phyloP scores from a whole-genome alignment of 2,888 invertebrate species.

The Metallyticus violacea region DNA sequence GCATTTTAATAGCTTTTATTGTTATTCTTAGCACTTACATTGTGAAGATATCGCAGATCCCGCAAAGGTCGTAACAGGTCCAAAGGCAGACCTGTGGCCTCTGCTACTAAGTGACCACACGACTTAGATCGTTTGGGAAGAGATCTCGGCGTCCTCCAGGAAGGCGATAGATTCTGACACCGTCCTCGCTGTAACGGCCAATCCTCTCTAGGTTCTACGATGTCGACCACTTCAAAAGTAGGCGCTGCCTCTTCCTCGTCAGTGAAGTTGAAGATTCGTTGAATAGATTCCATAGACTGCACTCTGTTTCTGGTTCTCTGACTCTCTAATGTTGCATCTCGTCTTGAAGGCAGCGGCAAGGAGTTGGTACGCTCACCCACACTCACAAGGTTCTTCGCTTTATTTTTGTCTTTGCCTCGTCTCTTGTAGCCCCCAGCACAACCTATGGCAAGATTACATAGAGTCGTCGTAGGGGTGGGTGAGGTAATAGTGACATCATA shows the following conservation, averaged over 20 bases:
- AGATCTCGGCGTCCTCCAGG: not conserved
- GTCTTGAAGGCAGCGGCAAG: not conserved
- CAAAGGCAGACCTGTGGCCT: not conserved
- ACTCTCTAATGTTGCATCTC: not conserved
- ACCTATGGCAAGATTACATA: not conserved
- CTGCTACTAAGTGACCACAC: not conserved
- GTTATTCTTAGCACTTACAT: not conserved
- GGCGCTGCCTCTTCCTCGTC: not conserved
- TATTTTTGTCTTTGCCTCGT: not conserved
- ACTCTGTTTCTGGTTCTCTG: not conserved
- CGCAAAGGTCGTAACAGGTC: not conserved
- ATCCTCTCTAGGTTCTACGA: not conserved
- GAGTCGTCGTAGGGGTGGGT: constrained; percentile 13
- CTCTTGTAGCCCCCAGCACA: not conserved
- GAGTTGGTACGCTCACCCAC: not conserved
- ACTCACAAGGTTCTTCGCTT: not conserved
- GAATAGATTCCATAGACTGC: constrained; percentile 3
- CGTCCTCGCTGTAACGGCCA: not conserved
- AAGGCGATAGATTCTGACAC: not conserved
- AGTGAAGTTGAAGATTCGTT: not conserved
- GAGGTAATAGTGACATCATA: constrained; percentile 32
- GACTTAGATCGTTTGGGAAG: not conserved
- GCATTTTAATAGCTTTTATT: too few species aligned
- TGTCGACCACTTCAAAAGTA: not conserved
- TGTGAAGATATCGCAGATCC: not conserved